These are phyloP conservation scores for Halcyon leucocephala DNA, from an alignment of 2,797 vertebrate species.

Conservation along the genomic window DNA sequence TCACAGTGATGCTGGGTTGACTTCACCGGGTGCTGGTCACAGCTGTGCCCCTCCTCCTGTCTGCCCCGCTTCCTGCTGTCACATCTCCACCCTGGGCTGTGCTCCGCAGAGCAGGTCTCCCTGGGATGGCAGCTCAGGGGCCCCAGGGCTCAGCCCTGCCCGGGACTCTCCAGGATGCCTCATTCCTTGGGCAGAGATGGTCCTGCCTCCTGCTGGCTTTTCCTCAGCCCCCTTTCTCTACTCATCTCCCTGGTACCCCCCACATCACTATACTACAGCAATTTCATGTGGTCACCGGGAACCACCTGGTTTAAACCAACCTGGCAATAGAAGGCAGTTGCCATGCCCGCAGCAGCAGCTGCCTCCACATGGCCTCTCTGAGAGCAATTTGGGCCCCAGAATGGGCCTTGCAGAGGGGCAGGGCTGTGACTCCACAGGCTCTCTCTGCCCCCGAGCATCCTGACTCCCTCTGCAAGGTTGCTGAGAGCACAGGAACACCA, in stretches of 20 bases:
- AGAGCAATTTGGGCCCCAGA: neutral
- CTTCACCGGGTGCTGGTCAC: neutral
- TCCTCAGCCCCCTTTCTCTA: neutral
- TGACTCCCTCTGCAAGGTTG: neutral
- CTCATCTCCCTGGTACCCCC: rapidly evolving
- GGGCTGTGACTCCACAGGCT: neutral
- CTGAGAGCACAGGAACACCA: neutral
- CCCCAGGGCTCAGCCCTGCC: neutral
- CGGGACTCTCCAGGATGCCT: rapidly evolving
- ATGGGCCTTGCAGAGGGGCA: neutral
- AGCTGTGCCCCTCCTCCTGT: neutral
- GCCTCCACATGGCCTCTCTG: rapidly evolving
- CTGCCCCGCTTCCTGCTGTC: neutral
- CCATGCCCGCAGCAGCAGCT: neutral
- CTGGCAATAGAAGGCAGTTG: neutral
- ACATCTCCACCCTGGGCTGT: rapidly evolving
- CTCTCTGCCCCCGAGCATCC: neutral
- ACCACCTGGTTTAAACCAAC: neutral
- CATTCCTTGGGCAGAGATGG: neutral
- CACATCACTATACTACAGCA: neutral
- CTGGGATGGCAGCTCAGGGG: rapidly evolving
- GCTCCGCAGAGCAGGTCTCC: rapidly evolving
- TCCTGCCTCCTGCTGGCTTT: neutral
- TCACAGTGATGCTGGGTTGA: neutral
- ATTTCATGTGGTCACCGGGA: neutral